These are phyloP conservation scores for Nycteola revayana DNA, from an alignment of 2,888 invertebrate genomes.

Conservation along the genomic window DNA sequence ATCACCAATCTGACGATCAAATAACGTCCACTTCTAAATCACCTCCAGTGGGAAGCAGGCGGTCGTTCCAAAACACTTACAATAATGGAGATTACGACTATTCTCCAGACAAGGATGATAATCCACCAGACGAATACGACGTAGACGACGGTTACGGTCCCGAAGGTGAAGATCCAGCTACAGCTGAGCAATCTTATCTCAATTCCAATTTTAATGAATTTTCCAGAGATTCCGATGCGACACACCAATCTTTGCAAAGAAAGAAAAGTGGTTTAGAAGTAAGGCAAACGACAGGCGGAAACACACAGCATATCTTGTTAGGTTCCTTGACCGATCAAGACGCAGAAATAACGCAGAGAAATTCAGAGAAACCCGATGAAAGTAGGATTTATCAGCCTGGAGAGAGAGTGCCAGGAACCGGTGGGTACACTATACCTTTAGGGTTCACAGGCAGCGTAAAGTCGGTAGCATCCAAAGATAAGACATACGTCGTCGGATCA, in stretches of 20 bases:
- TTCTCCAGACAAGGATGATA: slow-evolving; percentile 61
- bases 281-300: slow-evolving; percentile 74
- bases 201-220: slow-evolving; percentile 84
- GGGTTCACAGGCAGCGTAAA: slow-evolving; percentile 86
- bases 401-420: slow-evolving; percentile 84
- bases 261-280: slow-evolving; percentile 63
- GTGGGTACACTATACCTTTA: slow-evolving; percentile 85
- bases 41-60: slow-evolving; percentile 51
- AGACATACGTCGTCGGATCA: slow-evolving; percentile 81
- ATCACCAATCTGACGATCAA: slow-evolving; percentile 47
- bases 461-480: slow-evolving; percentile 83
- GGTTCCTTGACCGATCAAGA: slow-evolving; percentile 82
- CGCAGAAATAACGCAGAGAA: slow-evolving; percentile 83
- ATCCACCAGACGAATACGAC: slow-evolving; percentile 64
- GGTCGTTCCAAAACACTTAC: slow-evolving; percentile 59
- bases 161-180: slow-evolving; percentile 66
- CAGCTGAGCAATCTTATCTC: slow-evolving; percentile 71
- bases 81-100: slow-evolving; percentile 60
- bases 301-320: slow-evolving; percentile 84
- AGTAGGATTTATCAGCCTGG: slow-evolving; percentile 85
- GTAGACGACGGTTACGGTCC: slow-evolving; percentile 59
- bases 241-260: slow-evolving; percentile 59
- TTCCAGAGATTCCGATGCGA: slow-evolving; percentile 58
- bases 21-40: slow-evolving; percentile 32
- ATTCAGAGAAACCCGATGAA: slow-evolving; percentile 74